Evolutionary conservation across 2,888 invertebrate genomes (phyloP).

Genomic region (Nasonovia ribisnigri): DNA sequence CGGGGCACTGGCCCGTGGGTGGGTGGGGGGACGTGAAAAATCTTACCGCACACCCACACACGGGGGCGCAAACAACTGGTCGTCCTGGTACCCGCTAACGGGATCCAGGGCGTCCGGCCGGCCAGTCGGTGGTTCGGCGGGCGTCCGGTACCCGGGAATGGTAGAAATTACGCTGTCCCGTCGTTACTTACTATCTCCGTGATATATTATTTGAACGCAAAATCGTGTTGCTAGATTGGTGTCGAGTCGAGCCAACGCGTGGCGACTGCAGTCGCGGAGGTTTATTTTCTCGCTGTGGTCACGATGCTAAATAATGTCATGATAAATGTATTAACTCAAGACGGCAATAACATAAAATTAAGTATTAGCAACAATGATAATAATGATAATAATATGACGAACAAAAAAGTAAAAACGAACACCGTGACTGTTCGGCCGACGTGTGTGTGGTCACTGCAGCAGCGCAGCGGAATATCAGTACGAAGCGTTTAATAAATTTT

Average conservation of each 20-base stretch:
- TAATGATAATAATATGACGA: not conserved
- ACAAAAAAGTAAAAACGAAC: not conserved
- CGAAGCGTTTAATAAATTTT: not conserved
- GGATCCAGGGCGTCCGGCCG: not conserved
- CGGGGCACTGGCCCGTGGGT: not conserved
- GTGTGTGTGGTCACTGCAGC: not conserved
- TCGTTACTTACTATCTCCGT: constrained; percentile 32
- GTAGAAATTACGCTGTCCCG: not conserved
- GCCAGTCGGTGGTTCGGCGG: not conserved
- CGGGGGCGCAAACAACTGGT: constrained; percentile 38
- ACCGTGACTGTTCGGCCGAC: not conserved
- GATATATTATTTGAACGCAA: not conserved
- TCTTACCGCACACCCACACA: constrained; percentile 34
- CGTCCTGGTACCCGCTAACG: not conserved
- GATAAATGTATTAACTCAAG: not conserved
- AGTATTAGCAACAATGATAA: not conserved
- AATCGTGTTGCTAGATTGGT: not conserved
- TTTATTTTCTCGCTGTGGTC: not conserved
- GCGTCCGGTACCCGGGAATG: not conserved
- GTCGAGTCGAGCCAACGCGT: not conserved
- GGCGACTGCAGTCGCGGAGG: not conserved
- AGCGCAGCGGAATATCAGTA: not conserved
- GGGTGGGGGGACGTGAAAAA: not conserved
- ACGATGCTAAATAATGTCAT: not conserved
- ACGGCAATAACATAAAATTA: not conserved